Percentiles rank a stretch among this genome's conserved stretches.
phyloP scores from a whole-genome alignment of 30 jellyfish, hydroid and myxozoan species.

The Mastigias papua region DNA sequence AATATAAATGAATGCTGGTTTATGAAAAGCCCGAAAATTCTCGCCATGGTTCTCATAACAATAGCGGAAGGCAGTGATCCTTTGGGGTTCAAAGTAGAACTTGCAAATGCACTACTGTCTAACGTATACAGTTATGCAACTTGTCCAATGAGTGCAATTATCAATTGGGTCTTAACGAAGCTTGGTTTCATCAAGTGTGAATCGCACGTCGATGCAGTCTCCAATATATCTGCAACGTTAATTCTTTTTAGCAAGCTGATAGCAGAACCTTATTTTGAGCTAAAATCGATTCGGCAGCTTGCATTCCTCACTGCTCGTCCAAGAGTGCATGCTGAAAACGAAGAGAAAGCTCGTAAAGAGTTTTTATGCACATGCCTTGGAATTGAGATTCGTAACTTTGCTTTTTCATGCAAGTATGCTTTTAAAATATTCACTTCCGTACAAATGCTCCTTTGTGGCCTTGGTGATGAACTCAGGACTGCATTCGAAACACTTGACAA shows the following conservation, averaged over 20 bases:
- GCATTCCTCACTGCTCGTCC: conserved; percentile 56
- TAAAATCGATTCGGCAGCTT: conserved; percentile 24
- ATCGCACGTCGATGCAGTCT: background rate
- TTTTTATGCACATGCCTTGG: conserved; percentile 26
- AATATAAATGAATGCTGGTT: conserved; percentile 15
- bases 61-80: conserved; percentile 32
- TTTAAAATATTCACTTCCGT: conserved; percentile 44
- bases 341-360: conserved; percentile 26
- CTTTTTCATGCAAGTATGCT: conserved; percentile 65
- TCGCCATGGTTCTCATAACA: conserved; percentile 25
- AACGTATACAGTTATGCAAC: background rate
- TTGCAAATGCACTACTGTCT: conserved; percentile 17
- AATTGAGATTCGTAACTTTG: conserved; percentile 19
- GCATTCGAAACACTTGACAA: conserved; percentile 47
- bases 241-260: conserved; percentile 9
- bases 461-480: conserved; percentile 16
- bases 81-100: background rate
- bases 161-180: conserved; percentile 49
- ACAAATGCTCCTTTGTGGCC: conserved; percentile 24
- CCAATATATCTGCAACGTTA: background rate
- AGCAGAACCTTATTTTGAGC: conserved; percentile 3
- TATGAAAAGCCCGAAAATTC: conserved; percentile 23
- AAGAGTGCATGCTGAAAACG: background rate
- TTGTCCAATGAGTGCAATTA: conserved; percentile 6
- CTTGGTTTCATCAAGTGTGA: conserved; percentile 61